Percentiles rank a stretch among this genome's conserved stretches.
Evolutionary conservation across 2,797 vertebrate genomes (phyloP).

Genomic region (Macropus fuliginosus): DNA sequence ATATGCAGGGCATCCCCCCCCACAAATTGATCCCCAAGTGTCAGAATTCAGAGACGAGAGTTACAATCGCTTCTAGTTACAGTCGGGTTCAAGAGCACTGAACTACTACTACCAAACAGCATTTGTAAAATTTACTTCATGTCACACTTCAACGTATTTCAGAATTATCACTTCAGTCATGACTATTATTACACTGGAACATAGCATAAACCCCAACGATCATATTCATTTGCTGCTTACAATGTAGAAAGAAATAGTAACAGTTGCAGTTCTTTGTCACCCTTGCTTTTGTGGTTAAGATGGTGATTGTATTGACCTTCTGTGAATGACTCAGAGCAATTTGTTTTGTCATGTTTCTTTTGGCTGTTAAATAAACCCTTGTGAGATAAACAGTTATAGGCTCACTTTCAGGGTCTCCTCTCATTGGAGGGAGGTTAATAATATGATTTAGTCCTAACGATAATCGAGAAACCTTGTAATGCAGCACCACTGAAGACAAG

Average conservation of each 20-base stretch:
- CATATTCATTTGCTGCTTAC: conserved; percentile 26
- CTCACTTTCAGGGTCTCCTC: conserved; percentile 10
- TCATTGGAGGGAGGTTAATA: not conserved
- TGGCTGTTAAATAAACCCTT: not conserved
- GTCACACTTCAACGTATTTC: conserved; percentile 48
- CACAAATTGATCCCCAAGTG: not conserved
- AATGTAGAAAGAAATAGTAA: conserved; percentile 9
- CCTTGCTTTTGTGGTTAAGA: not conserved
- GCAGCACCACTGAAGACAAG: not conserved
- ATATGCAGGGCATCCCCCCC: not conserved
- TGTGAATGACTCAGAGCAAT: not conserved
- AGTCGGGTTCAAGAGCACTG: not conserved
- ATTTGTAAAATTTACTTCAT: conserved; percentile 17
- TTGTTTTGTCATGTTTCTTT: not conserved
- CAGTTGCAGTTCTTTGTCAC: conserved; percentile 10
- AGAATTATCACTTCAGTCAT: conserved; percentile 35
- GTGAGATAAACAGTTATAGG: conserved; percentile 12
- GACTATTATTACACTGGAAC: conserved; percentile 42
- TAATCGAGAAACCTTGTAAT: not conserved
- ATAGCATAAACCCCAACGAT: not conserved
- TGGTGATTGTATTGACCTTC: not conserved
- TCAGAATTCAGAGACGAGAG: not conserved
- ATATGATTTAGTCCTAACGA: not conserved
- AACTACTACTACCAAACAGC: not conserved
- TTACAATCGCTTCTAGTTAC: not conserved